Evolutionary conservation across 2,888 invertebrate species (phyloP).

Genomic region (Oligia strigilis): DNA sequence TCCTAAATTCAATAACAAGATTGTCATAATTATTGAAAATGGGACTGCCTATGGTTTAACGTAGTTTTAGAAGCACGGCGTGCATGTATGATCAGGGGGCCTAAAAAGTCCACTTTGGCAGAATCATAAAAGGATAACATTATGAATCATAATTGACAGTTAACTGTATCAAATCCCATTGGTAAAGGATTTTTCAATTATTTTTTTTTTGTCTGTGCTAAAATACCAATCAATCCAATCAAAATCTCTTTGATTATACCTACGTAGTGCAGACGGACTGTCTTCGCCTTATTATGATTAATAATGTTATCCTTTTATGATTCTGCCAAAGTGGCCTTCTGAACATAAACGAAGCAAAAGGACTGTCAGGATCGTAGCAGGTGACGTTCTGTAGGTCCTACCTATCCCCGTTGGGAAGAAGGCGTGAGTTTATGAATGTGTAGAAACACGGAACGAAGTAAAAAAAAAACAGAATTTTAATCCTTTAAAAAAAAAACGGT

Average conservation of each 20-base stretch:
- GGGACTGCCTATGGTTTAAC: not conserved
- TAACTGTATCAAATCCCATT: too few species aligned
- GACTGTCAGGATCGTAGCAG: not conserved
- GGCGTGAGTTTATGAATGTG: not conserved
- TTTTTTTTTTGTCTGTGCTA: too few species aligned
- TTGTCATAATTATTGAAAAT: constrained; percentile 31
- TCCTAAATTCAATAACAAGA: constrained; percentile 24
- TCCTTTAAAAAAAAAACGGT: not conserved
- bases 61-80: not conserved
- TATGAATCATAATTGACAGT: too few species aligned
- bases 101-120: too few species aligned
- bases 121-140: too few species aligned
- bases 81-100: not conserved
- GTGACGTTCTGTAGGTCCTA: not conserved
- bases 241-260: too few species aligned
- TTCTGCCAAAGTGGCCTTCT: not conserved
- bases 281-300: too few species aligned
- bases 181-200: too few species aligned
- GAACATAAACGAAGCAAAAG: not conserved
- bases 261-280: too few species aligned
- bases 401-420: not conserved
- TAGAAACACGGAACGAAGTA: not conserved
- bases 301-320: too few species aligned
- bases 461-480: not conserved
- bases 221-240: too few species aligned